Evolutionary conservation across 2,797 vertebrate genomes (phyloP).

Genomic region (Otolemur crassicaudatus): DNA sequence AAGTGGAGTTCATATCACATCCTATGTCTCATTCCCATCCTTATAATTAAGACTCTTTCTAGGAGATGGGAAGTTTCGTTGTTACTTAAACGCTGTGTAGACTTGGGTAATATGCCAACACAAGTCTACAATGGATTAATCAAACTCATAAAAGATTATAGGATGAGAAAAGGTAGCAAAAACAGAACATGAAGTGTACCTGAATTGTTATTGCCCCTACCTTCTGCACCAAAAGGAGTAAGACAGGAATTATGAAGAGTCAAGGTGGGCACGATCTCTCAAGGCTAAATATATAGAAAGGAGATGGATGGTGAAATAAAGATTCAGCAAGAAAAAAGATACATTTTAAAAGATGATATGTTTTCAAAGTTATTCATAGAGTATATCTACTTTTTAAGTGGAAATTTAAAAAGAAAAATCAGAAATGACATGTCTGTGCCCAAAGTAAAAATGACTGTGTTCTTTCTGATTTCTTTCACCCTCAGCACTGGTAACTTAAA

Average conservation of each 20-base stretch:
- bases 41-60: constrained; percentile 52
- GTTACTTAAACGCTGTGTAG: background rate
- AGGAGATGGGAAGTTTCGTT: constrained; percentile 13
- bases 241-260: constrained; percentile 51
- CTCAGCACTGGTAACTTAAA: background rate
- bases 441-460: constrained; percentile 44
- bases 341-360: background rate
- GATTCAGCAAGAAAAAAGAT: constrained; percentile 38
- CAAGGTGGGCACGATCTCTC: background rate
- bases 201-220: background rate
- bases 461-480: background rate
- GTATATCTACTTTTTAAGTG: background rate
- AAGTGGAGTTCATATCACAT: background rate
- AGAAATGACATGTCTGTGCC: background rate
- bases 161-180: constrained; percentile 5
- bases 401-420: constrained; percentile 48
- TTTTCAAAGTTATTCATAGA: background rate
- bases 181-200: background rate
- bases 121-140: background rate
- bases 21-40: background rate
- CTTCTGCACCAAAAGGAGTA: constrained; percentile 44
- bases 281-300: constrained; percentile 45
- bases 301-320: constrained; percentile 20
- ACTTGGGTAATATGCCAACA: constrained; percentile 9
- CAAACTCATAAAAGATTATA: constrained; percentile 42